Conservation (phyloP, 2,888 invertebrate genomes). For the Cryptocephalus primarius region DNA sequence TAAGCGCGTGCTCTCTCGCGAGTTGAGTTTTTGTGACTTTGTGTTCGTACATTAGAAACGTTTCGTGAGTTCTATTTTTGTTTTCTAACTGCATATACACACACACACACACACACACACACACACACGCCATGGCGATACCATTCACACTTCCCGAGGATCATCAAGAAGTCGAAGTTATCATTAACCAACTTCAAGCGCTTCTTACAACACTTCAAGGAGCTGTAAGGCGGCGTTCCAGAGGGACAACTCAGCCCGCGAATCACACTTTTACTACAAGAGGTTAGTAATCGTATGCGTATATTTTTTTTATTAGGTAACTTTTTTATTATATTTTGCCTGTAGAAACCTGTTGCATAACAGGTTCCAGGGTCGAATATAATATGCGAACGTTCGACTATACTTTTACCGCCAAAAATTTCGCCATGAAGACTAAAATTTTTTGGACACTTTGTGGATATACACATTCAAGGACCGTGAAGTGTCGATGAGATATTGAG, state of each 20-base stretch:
- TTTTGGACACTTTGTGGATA: slow-evolving; percentile 7
- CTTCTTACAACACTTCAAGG: slow-evolving; percentile 20
- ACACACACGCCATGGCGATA: slow-evolving; percentile 29
- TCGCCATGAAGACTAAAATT: too few species aligned
- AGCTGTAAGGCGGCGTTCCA: slow-evolving; percentile 14
- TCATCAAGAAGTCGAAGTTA: slow-evolving; percentile 28
- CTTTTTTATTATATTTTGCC: too few species aligned
- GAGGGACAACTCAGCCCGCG: slow-evolving; percentile 4
- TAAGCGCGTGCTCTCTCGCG: slow-evolving; percentile 10
- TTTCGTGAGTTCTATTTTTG: slow-evolving; percentile 7
- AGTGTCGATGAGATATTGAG: slow-evolving; percentile 2
- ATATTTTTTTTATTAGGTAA: too few species aligned
- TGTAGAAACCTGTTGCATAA: not conserved
- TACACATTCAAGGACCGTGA: slow-evolving; percentile 4
- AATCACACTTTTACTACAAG: slow-evolving; percentile 3
- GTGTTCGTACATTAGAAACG: slow-evolving; percentile 8
- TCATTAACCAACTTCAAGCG: slow-evolving; percentile 22
- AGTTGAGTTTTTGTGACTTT: slow-evolving; percentile 3
- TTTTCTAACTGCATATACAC: not conserved
- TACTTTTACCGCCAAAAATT: too few species aligned
- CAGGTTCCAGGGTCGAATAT: not conserved
- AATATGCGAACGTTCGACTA: too few species aligned
- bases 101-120: not conserved
- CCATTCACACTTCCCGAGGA: slow-evolving; percentile 33
- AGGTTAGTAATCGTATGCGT: slow-evolving; percentile 6